Conservation (phyloP, 2,888 invertebrate genomes). For the Dicranocentrus wangi region DNA sequence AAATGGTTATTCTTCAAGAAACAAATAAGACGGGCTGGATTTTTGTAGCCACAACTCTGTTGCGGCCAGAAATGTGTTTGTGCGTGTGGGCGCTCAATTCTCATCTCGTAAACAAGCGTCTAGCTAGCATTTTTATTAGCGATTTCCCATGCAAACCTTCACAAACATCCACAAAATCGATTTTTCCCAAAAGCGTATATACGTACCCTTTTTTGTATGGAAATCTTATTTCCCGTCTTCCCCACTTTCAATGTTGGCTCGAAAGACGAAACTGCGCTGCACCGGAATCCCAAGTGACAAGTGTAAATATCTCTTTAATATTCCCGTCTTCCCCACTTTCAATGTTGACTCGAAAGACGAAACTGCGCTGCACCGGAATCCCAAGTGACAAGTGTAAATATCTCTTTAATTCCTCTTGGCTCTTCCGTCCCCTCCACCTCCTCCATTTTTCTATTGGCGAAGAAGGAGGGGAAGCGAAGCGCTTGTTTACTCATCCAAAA, state of each 20-base stretch:
- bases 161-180: too few species aligned
- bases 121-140: too few species aligned
- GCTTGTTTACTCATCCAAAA: too few species aligned
- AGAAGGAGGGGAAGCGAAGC: too few species aligned
- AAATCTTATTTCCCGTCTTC: neutral
- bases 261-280: neutral
- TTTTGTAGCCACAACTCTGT: too few species aligned
- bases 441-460: neutral
- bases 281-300: slow-evolving; percentile 33
- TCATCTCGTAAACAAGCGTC: too few species aligned
- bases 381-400: slow-evolving; percentile 43
- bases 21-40: neutral
- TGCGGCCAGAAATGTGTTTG: too few species aligned
- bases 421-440: neutral
- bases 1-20: neutral
- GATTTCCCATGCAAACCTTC: too few species aligned
- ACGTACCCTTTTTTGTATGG: too few species aligned
- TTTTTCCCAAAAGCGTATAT: too few species aligned
- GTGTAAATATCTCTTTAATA: slow-evolving; percentile 31
- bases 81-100: too few species aligned
- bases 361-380: neutral
- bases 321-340: neutral
- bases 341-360: neutral
- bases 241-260: neutral
- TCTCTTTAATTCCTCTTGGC: neutral